phyloP scores from a whole-genome alignment of 2,888 invertebrate genomes.

The Aporophyla lueneburgensis region DNA sequence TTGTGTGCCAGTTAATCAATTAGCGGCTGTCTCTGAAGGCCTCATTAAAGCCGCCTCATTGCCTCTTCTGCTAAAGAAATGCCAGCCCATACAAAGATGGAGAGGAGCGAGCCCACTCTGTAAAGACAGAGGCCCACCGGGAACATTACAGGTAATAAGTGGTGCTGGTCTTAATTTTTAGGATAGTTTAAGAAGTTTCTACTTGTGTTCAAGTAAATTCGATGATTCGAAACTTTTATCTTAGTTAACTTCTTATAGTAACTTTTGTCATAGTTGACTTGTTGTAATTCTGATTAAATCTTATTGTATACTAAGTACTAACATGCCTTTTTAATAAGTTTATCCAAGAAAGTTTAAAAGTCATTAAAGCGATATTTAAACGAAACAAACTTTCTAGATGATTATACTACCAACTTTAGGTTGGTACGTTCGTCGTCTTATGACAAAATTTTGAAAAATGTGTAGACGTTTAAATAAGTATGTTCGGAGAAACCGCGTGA shows the following conservation, averaged over 20 bases:
- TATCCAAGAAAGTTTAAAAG: neutral
- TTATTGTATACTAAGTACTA: neutral
- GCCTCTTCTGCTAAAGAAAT: slow-evolving; percentile 80
- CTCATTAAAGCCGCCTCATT: slow-evolving; percentile 84
- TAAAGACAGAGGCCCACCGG: slow-evolving; percentile 66
- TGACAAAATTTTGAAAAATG: too few relatives aligned
- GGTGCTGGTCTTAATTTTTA: neutral
- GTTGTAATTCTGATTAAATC: neutral
- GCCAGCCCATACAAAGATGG: slow-evolving; percentile 75
- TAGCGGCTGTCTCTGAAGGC: slow-evolving; percentile 69
- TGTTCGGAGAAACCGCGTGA: neutral
- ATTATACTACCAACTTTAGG: neutral
- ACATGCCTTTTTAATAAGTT: neutral
- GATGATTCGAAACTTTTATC: neutral
- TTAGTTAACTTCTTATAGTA: too few relatives aligned
- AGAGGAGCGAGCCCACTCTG: slow-evolving; percentile 69
- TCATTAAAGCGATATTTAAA: neutral
- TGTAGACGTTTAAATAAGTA: neutral
- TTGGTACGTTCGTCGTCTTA: neutral
- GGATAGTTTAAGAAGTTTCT: neutral
- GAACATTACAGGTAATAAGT: neutral
- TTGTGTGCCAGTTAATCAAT: slow-evolving; percentile 72
- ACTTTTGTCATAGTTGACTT: neutral
- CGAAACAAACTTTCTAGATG: neutral
- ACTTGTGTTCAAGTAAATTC: neutral